phyloP scores from a whole-genome alignment of 2,888 invertebrate genomes.

The Cremastinae sp. region DNA sequence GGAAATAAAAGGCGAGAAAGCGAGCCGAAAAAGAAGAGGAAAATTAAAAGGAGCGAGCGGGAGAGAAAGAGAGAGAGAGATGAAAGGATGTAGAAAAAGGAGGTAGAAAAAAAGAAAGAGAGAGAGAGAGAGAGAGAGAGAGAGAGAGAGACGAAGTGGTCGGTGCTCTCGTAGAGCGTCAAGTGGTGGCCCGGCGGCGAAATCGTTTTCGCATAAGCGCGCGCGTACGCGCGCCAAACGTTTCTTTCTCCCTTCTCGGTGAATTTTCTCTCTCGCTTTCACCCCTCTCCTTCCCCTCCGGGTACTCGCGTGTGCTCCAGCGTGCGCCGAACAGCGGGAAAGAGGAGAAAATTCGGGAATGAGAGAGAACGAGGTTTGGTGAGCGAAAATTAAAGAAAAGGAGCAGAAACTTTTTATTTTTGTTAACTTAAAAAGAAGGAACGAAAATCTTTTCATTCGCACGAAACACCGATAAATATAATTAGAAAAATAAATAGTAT shows the following conservation, averaged over 20 bases:
- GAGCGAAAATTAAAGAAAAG: constrained; percentile 49
- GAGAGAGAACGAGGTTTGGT: constrained; percentile 56
- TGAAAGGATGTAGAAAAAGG: constrained; percentile 37
- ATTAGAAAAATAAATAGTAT: too few species aligned
- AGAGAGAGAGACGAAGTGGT: constrained; percentile 41
- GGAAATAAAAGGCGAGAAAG: constrained; percentile 29
- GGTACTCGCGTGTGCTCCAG: constrained; percentile 47
- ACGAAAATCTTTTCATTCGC: too few species aligned
- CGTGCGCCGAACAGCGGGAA: constrained; percentile 46
- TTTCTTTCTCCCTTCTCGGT: background rate
- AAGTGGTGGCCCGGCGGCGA: constrained; percentile 59
- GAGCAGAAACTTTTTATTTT: constrained; percentile 35
- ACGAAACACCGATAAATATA: too few species aligned
- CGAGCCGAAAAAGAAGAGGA: constrained; percentile 13
- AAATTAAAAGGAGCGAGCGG: constrained; percentile 36
- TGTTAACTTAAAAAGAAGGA: too few species aligned
- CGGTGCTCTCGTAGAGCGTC: constrained; percentile 50
- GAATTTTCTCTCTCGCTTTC: constrained; percentile 29
- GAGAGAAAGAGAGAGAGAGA: constrained; percentile 36
- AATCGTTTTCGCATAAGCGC: constrained; percentile 51
- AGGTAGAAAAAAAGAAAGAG: constrained; percentile 42
- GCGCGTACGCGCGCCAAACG: constrained; percentile 3
- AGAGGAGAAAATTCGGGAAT: constrained; percentile 23
- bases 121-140: constrained; percentile 17
- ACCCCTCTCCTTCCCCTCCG: constrained; percentile 22